Evolutionary conservation across 92 coral and sea anemone genomes (phyloP), one percentile per base, ranked within the genome.

Genomic region (Pocillopora grandis): DNA sequence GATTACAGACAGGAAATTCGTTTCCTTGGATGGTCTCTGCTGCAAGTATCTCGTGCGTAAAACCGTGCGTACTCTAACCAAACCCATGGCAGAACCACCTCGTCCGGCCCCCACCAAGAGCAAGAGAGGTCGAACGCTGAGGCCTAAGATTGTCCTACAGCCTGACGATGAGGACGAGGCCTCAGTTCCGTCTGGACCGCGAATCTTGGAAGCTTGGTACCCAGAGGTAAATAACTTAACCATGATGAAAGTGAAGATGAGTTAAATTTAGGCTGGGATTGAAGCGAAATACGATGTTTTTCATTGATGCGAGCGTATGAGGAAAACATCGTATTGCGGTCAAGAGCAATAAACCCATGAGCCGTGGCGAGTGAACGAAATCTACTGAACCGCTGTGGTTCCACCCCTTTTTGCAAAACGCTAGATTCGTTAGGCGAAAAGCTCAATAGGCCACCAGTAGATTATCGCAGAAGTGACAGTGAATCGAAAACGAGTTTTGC

Each of bases 21-120:
- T 94, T 66, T 89, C 91, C 49, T 87, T 81, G 17, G 98, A 94
- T 79, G 99, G 99, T 10, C 95, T 97, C 14, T 93, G 89, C 20
- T 93, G 93, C 35, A 95, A 97, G 82, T 97, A 90, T 69, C 97
- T 95, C 73, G 98, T 97, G 21, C 98, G 99, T 10, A 97, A 97
- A 85, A 92, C 91, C 9, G 88, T 97, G 31, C 92, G 99, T 27
- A 90, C 95, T 15, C 86, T 94, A 68, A 88, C 80, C 69, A 92
- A 93, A 66, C 97, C 98, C 3, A 90, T 89, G n/a, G 86, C 83
- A 20, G 90, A 89, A 62, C 75, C 89, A 12, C 92, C 95, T 20
- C 85, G 90, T 71, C 95, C 98, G 55, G 90, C 95, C 58, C 99
- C 99, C 37, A 92, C 99, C 18, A 91, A 87, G 76, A 97, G 98